Base-by-base conservation (phyloP, 2,888 invertebrate genomes). In the Acrobasis consociella region DNA sequence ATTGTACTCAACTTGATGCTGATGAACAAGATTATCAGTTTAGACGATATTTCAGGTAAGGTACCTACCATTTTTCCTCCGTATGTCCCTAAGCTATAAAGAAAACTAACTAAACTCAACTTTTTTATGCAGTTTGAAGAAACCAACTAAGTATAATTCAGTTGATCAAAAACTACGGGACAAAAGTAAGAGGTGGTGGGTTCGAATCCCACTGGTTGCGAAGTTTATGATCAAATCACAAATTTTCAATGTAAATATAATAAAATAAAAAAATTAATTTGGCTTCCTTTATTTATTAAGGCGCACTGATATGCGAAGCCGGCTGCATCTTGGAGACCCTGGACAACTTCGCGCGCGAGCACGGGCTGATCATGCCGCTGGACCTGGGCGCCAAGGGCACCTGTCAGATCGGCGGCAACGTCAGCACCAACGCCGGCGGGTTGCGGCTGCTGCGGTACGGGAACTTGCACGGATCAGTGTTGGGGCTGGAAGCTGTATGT, bases 351-450 rank as follows among this genome's bases (percentile, higher is more conserved):
- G 93, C 97, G 3, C 92, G 93, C 5, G 94, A 96, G 9, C 91
- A 93, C 62, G 95, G 95, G 15, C 93, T 98, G 49, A 97, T 98
- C 86, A 97, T 99, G 95, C 99, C 99, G 0, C 83, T 99, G 63
- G 99, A 99, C 91, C 93, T 99, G 65, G 99, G 99, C 0, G 99
- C 99, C 0, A 99, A 99, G 89, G 98, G 98, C 38, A 96, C 96
- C 64, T 99, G 99, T 78, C 97, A 98, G 62, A 97, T 99, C 72
- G 99, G 99, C 1, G 99, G 99, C 17, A 99, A 99, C 85, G 94
- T 99, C 38, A 96, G 99, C 49, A 99, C 99, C 13, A 99, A 99
- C 90, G 99, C 99, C 0, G 99, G 99, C 0, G 99, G 99, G 0
- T 87, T 99, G 17, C 93, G 99, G 64, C 93, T 99, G 13, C 85